Evolutionary conservation across 2,113 vertebrate genomes (phyloP), one percentile per base, ranked within the genome.

Genomic region (Grallaria varia): DNA sequence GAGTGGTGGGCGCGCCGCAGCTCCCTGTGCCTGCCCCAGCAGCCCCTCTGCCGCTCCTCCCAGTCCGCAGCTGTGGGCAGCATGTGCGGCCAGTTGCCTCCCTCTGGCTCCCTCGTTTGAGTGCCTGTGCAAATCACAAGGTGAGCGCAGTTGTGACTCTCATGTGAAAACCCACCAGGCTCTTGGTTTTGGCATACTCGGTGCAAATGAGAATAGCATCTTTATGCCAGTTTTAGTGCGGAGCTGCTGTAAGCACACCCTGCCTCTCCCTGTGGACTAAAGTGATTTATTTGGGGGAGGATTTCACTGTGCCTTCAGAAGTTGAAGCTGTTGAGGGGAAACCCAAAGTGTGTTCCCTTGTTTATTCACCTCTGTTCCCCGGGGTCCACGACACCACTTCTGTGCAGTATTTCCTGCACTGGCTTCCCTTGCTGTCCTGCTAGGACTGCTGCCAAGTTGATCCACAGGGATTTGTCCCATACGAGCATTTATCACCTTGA

Each of bases 31-130:
- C 68, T 18, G 8, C 69, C 1, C 77, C 39, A 45, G 64, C 40
- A 30, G 28, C 39, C 11, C 79, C 85, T 52, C 75, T 35, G 77
- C 66, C 63, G 66, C 39, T 66, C 47, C 28, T 33, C 18, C 55
- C 4, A 0, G 0, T 21, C 60, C 4, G 3, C 64, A 66, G 64
- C 64, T 39, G 45, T 0, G 3, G 2, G 52, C 77, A 23, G 19
- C 50, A 33, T 12, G 10, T 16, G 45, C 2, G 15, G 27, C 19
- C 1, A 5, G 18, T 9, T 4, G 1, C 31, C 45, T 67, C 60
- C 49, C 52, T 67, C 75, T 52, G 22, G 4, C n/a, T 55, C 22
- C 47, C 35, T 56, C 14, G 12, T 37, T 12, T 52, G 90, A 72
- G 39, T 37, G 37, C 22, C 53, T 30, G 67, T 79, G 52, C 78